Evolutionary conservation across 2,888 invertebrate genomes (phyloP), one percentile per base, ranked within the genome.

Genomic region (Myopa testacea): DNA sequence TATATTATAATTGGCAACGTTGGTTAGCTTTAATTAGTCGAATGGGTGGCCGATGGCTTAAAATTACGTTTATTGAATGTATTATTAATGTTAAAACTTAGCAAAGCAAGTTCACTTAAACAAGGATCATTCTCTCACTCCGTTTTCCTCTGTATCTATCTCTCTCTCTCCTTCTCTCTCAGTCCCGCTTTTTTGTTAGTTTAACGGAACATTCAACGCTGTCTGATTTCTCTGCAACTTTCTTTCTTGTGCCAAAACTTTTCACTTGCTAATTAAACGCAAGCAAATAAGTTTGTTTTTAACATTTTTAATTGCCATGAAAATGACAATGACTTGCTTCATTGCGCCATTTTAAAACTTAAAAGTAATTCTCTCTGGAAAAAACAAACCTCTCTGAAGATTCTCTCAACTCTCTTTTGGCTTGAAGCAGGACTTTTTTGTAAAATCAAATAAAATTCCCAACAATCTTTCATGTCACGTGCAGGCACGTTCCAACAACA

Each of bases 241-340:
- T 8, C 1, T 45, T 55, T 55, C 34, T 10, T 1, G 69, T 19
- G 70, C 16, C 38, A 70, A 58, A 74, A 74, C 34, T 63, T 65
- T 63, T 63, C 50, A 37, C 34, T 74, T 74, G 52, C 63, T 65
- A 74, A 74, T 74, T 74, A 50, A 63, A 65, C 37, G 10, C 34
- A 63, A 74, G 26, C 74, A 65, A 65, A 26, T 74, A 65, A 74
- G 52, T 74, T 71, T 63, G n/a, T 26, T 74, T 74, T 65, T n/a
- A 74, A 65, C 65, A 63, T 55, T 74, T 74, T 75, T 79, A 79
- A 79, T 79, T 77, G 75, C 79, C 75, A 63, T 63, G 76, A 79
- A 79, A 79, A 69, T 63, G 76, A 79, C 76, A 79, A 77, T 75
- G 79, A 68, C 52, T 77, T 60, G 71, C 65, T 75, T 76, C 79